These are phyloP conservation scores for Poeciliopsis occidentalis DNA, from an alignment of 2,113 vertebrate species.

Conservation along the genomic window DNA sequence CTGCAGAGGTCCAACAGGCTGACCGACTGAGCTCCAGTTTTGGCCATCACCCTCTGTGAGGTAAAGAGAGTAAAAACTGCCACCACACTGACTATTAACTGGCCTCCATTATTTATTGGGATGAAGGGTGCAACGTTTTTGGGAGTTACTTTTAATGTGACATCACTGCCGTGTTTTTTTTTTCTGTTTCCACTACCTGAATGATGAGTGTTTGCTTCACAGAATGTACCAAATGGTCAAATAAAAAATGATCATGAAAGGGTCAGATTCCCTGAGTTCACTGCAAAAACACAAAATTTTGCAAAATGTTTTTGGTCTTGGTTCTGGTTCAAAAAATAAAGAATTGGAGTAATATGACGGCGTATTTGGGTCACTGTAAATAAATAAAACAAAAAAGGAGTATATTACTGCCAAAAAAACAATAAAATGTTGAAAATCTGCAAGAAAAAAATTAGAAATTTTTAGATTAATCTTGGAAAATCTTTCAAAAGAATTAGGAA, in stretches of 20 bases:
- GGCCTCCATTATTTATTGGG: neutral
- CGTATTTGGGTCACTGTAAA: too few relatives aligned
- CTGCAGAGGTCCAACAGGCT: slow-evolving; percentile 94
- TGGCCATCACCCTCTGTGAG: slow-evolving; percentile 90
- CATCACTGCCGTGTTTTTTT: too few relatives aligned
- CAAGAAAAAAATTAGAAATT: too few relatives aligned
- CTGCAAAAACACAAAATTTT: neutral
- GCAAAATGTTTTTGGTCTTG: too few relatives aligned
- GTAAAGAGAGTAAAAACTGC: neutral
- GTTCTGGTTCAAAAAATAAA: too few relatives aligned
- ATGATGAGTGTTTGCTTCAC: neutral
- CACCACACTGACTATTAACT: neutral
- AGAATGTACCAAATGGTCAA: neutral
- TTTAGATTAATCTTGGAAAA: too few relatives aligned
- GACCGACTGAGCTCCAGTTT: slow-evolving; percentile 93
- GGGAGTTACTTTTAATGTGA: too few relatives aligned
- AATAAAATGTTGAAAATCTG: too few relatives aligned
- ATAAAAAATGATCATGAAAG: neutral
- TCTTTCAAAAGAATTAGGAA: too few relatives aligned
- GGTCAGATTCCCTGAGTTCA: neutral
- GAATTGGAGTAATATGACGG: too few relatives aligned
- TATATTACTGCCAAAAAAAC: too few relatives aligned
- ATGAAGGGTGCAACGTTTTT: neutral
- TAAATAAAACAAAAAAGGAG: too few relatives aligned
- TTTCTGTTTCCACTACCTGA: neutral